Base-by-base conservation (phyloP, 2,888 invertebrate species). In the Xylocampa areola region DNA sequence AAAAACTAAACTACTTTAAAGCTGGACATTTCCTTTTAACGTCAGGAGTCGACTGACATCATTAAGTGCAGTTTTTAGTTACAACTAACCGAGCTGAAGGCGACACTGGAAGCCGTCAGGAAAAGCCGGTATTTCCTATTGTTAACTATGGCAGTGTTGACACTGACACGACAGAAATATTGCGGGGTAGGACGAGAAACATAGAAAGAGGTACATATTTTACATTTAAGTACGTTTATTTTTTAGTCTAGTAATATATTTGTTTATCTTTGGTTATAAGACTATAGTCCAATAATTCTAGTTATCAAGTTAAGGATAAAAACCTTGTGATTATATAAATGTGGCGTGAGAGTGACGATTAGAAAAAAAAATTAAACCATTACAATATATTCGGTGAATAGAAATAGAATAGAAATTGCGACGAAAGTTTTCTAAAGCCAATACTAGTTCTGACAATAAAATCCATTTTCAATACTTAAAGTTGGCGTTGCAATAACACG, bases 111-210 rank as follows among this genome's bases (percentile, higher is more conserved):
- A 58, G 29, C 33, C 48, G 58, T 48, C 58, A 16, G 5, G 11
- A 14, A 16, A 30, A 43, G 32, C 47, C 39, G 17, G 29, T 27
- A 47, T 1, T 1, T 54, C n/a, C 33, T 39, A 44, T 54, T 60
- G 39, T 60, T 60, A 53, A 27, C 25, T 37, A 17, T 30, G 40
- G 14, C 54, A 10, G 11, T 36, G n/a, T n/a, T 17, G 33, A n/a
- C 10, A 54, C 21, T 53, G 37, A 37, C 11, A 25, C n/a, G 11
- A 29, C 29, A 53, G 54, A 43, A 60, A 64, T 64, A 61, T 64
- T 30, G 19, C 44, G 14, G 25, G 2, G n/a, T 13, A 30, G 2
- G 17, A 29, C 10, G 16, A 1, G 3, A 23, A 37, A 11, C 14
- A 55, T 16, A 17, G 11, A 27, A 33, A 36, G 23, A 30, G 10